A percentile compares a stretch with the other conserved stretches of the same genome.
Conservation (phyloP, 2,797 vertebrate species). For the Microchirus variegatus region DNA sequence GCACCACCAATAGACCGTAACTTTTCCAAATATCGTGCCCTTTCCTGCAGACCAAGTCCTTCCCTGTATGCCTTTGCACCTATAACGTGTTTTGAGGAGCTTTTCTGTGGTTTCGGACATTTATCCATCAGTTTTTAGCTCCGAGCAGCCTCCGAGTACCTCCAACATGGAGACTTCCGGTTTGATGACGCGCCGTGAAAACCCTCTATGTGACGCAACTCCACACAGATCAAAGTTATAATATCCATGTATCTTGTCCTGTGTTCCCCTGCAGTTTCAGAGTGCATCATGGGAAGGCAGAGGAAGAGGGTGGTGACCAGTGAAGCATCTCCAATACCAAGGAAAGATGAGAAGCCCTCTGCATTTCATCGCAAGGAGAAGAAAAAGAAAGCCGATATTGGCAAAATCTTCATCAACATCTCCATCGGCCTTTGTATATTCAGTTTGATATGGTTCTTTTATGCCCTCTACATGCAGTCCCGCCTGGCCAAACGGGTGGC, state of each 20-base stretch:
- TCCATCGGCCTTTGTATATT: conserved; percentile 85
- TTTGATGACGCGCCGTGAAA: too few species aligned
- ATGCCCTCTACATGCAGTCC: conserved; percentile 82
- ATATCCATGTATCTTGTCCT: conserved; percentile 1
- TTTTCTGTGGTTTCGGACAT: too few species aligned
- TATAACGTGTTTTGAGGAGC: too few species aligned
- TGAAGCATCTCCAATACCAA: conserved; percentile 70
- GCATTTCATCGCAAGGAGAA: conserved; percentile 79
- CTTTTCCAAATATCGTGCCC: too few species aligned
- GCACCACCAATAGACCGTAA: too few species aligned
- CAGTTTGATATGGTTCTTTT: conserved; percentile 87
- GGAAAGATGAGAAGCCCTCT: conserved; percentile 80
- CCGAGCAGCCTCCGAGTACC: too few species aligned
- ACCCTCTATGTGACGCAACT: too few species aligned
- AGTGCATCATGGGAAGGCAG: conserved; percentile 81
- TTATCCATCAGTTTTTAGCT: too few species aligned
- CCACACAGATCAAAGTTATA: background rate
- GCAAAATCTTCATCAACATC: conserved; percentile 85
- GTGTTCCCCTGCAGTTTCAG: background rate
- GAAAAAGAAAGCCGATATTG: conserved; percentile 83
- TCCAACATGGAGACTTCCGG: too few species aligned
- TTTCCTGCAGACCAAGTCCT: too few species aligned
- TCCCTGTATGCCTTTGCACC: too few species aligned
- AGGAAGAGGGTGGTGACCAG: conserved; percentile 79
- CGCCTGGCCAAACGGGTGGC: conserved; percentile 80